phyloP scores from a whole-genome alignment of 35 echinoderm and acorn worm species.

The Apostichopus japonicus region DNA sequence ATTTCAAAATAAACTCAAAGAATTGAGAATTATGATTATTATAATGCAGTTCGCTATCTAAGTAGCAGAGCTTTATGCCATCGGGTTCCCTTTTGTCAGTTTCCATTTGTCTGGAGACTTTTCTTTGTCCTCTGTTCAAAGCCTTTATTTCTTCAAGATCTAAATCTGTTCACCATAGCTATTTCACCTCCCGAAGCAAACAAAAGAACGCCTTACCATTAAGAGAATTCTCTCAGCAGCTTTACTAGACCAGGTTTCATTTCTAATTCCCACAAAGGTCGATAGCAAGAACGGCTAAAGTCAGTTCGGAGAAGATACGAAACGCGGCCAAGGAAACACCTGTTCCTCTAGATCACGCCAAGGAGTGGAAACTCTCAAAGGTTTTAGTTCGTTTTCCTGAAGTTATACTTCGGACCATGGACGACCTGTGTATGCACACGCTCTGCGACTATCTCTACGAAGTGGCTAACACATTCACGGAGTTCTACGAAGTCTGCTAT shows the following conservation, averaged over 20 bases:
- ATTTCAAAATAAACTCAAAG: too few species aligned
- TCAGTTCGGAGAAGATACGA: constrained; percentile 55
- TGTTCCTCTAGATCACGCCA: constrained; percentile 72
- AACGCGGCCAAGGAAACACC: constrained; percentile 65
- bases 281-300: constrained; percentile 87
- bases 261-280: constrained; percentile 58
- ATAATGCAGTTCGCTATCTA: too few species aligned
- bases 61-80: too few species aligned
- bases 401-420: constrained; percentile 72
- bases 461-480: constrained; percentile 94
- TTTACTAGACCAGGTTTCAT: background rate
- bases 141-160: too few species aligned
- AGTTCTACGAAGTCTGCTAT: constrained; percentile 98
- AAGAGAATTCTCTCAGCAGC: background rate
- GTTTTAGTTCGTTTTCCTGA: constrained; percentile 78
- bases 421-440: constrained; percentile 87
- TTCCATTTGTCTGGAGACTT: too few species aligned
- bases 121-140: too few species aligned
- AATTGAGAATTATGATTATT: too few species aligned
- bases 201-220: too few species aligned
- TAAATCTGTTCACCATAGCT: too few species aligned
- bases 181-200: too few species aligned
- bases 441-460: constrained; percentile 97
- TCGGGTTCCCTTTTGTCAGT: too few species aligned
- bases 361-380: constrained; percentile 99